phyloP scores from a whole-genome alignment of 35 echinoderm and acorn worm genomes.

The Stichopus chloronotus region DNA sequence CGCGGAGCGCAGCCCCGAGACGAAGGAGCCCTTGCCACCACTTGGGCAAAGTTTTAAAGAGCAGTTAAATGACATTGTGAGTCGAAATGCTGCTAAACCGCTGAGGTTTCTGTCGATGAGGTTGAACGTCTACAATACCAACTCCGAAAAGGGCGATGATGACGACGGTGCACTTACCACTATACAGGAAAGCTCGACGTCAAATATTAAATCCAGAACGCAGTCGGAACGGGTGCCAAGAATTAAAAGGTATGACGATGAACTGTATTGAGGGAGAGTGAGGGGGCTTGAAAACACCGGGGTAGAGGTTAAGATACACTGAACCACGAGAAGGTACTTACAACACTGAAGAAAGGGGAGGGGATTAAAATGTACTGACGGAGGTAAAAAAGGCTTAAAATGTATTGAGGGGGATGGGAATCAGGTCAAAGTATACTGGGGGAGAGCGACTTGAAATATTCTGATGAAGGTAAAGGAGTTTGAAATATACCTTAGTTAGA shows the following conservation, averaged over 20 bases:
- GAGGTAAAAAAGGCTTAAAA: too few species aligned
- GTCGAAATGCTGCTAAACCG: not conserved
- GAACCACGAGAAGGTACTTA: too few species aligned
- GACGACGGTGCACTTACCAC: not conserved
- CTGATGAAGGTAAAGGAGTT: too few species aligned
- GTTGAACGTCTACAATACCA: not conserved
- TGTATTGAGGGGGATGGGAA: too few species aligned
- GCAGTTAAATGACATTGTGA: constrained; percentile 1
- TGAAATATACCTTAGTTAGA: too few species aligned
- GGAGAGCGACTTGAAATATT: too few species aligned
- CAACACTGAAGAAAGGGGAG: too few species aligned
- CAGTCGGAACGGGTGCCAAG: constrained; percentile 17
- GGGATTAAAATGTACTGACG: too few species aligned
- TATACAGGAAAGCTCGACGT: not conserved
- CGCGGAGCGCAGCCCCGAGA: not conserved
- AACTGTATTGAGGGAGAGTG: too few species aligned
- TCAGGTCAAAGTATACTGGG: too few species aligned
- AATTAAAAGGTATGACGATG: not conserved
- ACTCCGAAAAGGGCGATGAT: not conserved
- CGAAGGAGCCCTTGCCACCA: not conserved
- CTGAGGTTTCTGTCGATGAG: not conserved
- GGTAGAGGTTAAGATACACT: too few species aligned
- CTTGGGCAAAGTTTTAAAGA: constrained; percentile 21
- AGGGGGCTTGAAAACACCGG: too few species aligned
- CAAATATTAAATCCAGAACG: not conserved